Conservation (phyloP, 1,140 invertebrate genomes). For the Lasioglossum albipes region DNA sequence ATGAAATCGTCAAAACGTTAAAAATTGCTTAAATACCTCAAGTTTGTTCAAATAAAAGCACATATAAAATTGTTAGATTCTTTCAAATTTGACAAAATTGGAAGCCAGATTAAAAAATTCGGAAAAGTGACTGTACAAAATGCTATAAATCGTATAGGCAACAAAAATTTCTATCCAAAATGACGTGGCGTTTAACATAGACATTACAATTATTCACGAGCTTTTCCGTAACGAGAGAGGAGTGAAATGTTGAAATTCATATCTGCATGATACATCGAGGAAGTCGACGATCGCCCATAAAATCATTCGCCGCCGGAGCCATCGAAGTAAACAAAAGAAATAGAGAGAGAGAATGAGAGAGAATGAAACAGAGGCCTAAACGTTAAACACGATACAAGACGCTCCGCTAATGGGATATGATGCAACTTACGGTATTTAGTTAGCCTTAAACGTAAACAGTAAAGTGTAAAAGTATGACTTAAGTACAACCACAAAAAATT, state of each 20-base stretch:
- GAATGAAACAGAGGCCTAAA: conserved; percentile 22
- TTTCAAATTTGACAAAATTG: no score
- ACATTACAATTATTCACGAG: no score
- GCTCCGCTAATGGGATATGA: conserved; percentile 63
- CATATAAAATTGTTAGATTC: no score
- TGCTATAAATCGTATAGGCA: no score
- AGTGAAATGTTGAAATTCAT: not conserved
- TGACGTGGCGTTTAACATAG: no score
- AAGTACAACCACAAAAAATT: conserved; percentile 80
- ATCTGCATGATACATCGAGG: not conserved
- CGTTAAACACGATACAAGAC: conserved; percentile 52
- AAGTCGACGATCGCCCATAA: conserved; percentile 18
- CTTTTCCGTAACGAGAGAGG: no score
- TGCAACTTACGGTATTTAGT: conserved; percentile 68
- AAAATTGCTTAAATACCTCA: no score
- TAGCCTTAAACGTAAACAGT: conserved; percentile 64
- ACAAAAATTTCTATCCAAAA: no score
- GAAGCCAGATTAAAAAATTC: no score
- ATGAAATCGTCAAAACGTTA: no score
- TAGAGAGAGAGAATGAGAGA: not conserved
- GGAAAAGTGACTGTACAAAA: no score
- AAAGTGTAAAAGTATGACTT: conserved; percentile 78
- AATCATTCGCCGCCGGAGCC: conserved; percentile 24
- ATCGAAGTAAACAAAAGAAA: conserved; percentile 1
- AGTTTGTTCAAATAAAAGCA: no score